Evolutionary conservation across 2,888 invertebrate genomes (phyloP).

Genomic region (Eupithecia dodoneata): DNA sequence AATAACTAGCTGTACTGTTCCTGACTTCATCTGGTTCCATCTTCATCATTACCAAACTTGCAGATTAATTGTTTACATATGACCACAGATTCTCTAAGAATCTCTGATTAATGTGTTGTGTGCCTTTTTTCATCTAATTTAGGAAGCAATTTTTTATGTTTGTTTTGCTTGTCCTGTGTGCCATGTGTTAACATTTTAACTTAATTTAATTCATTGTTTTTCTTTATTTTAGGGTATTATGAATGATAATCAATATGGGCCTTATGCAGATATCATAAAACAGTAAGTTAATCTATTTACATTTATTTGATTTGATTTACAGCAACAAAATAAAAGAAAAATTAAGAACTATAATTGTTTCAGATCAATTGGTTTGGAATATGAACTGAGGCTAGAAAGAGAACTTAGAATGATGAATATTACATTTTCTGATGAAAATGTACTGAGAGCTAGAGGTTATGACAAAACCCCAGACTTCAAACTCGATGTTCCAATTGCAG

Average conservation of each 20-base stretch:
- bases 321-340: neutral
- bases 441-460: slow-evolving; percentile 91
- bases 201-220: neutral
- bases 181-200: neutral
- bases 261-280: slow-evolving; percentile 90
- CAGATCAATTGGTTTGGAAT: slow-evolving; percentile 92
- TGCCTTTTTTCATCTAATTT: too few relatives aligned
- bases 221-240: slow-evolving; percentile 85
- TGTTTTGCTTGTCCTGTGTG: too few relatives aligned
- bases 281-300: slow-evolving; percentile 79
- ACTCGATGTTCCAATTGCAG: slow-evolving; percentile 93
- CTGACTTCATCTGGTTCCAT: too few relatives aligned
- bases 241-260: slow-evolving; percentile 94
- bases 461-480: slow-evolving; percentile 98
- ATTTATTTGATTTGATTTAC: neutral
- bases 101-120: too few relatives aligned
- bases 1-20: too few relatives aligned
- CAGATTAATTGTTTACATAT: neutral
- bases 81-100: neutral
- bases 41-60: too few relatives aligned
- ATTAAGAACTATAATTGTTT: slow-evolving; percentile 46
- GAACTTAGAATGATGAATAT: slow-evolving; percentile 81
- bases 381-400: slow-evolving; percentile 90
- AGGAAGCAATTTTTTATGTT: too few relatives aligned
- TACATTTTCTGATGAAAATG: slow-evolving; percentile 88